phyloP scores from a whole-genome alignment of 1,140 invertebrate species.

The Cecropterus lyciades region DNA sequence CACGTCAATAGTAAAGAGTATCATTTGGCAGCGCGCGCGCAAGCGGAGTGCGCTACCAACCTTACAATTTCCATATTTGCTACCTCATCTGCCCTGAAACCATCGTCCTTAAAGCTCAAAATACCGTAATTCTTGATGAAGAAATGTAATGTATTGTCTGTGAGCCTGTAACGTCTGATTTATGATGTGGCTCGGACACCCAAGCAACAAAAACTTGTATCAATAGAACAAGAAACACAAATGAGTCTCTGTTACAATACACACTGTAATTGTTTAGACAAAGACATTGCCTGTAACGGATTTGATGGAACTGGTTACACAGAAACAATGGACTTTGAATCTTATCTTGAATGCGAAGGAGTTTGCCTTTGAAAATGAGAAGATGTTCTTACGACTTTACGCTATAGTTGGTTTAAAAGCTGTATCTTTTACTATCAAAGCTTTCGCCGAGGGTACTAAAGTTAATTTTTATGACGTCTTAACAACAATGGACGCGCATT shows the following conservation, averaged over 20 bases:
- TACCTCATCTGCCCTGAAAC: conserved; percentile 12
- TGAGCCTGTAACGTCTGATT: conserved; percentile 63
- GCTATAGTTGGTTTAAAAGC: conserved; percentile 31
- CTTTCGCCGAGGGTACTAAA: conserved; percentile 70
- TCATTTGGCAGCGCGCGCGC: conserved; percentile 62
- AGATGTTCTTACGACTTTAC: conserved; percentile 32
- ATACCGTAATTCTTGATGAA: conserved; percentile 9
- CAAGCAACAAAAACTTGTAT: conserved; percentile 70
- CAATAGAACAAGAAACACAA: conserved; percentile 78
- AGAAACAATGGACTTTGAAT: conserved; percentile 29
- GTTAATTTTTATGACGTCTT: conserved; percentile 78
- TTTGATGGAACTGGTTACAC: conserved; percentile 1
- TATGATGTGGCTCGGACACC: conserved; percentile 77
- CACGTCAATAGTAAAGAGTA: conserved; percentile 66
- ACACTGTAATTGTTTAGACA: conserved; percentile 80
- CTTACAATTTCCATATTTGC: conserved; percentile 7
- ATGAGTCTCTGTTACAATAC: conserved; percentile 78
- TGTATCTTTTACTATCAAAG: conserved; percentile 71
- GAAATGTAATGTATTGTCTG: conserved; percentile 29
- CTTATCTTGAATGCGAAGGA: conserved; percentile 35
- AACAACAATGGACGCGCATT: conserved; percentile 63
- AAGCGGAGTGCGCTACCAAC: conserved; percentile 41
- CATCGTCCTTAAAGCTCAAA: conserved; percentile 42
- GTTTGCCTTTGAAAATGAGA: conserved; percentile 18
- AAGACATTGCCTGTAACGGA: conserved; percentile 40